Evolutionary conservation across 2,888 invertebrate genomes (phyloP), one percentile per base, ranked within the genome.

Genomic region (Branchinecta sandiegonensis): DNA sequence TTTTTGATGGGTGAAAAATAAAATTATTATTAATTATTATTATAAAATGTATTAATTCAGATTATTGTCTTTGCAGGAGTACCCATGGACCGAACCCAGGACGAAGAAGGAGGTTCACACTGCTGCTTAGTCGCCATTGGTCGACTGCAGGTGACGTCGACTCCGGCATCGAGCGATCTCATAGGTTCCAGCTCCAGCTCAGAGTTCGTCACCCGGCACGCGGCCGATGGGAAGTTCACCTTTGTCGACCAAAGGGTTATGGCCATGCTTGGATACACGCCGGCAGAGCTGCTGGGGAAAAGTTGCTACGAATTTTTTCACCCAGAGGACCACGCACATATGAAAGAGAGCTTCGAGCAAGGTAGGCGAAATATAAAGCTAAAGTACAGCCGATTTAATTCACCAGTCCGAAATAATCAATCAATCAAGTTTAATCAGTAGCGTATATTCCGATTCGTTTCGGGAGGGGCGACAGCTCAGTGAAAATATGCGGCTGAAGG

Each of bases 41-140:
- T n/a, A n/a, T n/a, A 23, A 23, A 23, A 23, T 23, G 2, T 23
- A 23, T 23, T 23, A 2, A 23, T 23, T 37, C 37, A 37, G 5
- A 37, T 56, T 56, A 1, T 1, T 9, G 10, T 48, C 12, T 69
- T 13, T 66, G n/a, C 65, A 84, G 89, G 90, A 76, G 89, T 90
- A 75, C 91, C 89, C 82, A 86, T 91, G 83, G 90, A 91, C 74
- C 83, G 90, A 66, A 77, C 78, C 67, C 76, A 75, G 67, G 79
- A 79, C 48, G 89, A 86, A 66, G 86, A 87, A 68, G 74, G 74
- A 68, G 74, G 75, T 17, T 88, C 90, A 63, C 93, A 95, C 79
- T 95, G 94, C 79, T 99, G 97, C 79, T 84, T 99, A 73, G 96
- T 99, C 67, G 99, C 95, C 70, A 99, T 99, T 75, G 99, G 97